Evolutionary conservation across 2,113 vertebrate species (phyloP).

Genomic region (Lasiurus cinereus): DNA sequence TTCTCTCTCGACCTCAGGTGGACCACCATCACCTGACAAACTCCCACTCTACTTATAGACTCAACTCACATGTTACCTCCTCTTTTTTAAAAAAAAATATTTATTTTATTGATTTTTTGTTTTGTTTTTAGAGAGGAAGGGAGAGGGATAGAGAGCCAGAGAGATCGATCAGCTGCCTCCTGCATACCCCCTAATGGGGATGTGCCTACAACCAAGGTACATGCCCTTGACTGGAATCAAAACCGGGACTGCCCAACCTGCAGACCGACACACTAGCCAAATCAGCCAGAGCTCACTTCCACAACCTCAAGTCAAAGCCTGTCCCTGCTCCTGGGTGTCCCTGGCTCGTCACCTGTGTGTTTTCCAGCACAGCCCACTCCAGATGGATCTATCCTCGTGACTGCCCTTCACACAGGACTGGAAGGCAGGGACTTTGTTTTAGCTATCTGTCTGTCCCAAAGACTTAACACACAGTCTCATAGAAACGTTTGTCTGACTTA

Average conservation of each 20-base stretch:
- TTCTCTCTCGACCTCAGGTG: not conserved
- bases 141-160: no score
- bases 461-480: not conserved
- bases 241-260: no score
- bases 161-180: no score
- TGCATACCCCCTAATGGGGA: no score
- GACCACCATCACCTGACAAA: not conserved
- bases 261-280: no score
- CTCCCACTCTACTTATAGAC: not conserved
- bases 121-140: no score
- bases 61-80: not conserved
- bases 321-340: not conserved
- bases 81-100: not conserved
- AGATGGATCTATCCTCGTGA: not conserved
- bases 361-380: not conserved
- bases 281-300: no score
- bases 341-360: not conserved
- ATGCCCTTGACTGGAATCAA: no score
- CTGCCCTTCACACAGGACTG: not conserved
- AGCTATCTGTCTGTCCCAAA: not conserved
- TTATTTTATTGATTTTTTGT: no score
- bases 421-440: not conserved
- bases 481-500: not conserved
- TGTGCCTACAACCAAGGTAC: no score
- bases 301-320: not conserved